Conservation (phyloP, 1,140 invertebrate genomes). For the Heliconius congener region DNA sequence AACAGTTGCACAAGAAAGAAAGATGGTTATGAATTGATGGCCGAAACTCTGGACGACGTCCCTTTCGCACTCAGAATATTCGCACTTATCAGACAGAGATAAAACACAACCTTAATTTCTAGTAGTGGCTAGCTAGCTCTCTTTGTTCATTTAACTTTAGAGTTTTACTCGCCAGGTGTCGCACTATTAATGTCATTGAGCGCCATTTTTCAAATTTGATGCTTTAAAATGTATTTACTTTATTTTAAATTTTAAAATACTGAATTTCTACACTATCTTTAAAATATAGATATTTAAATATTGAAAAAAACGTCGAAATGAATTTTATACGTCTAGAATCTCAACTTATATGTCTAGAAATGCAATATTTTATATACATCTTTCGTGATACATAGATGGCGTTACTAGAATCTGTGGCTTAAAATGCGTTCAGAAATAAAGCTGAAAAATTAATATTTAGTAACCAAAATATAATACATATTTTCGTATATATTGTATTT, state of each 20-base stretch:
- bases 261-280: neutral
- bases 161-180: conserved; percentile 64
- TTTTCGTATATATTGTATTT: neutral
- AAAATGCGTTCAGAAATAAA: conserved; percentile 29
- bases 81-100: conserved; percentile 63
- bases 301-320: neutral
- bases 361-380: conserved; percentile 1
- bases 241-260: neutral
- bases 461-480: neutral
- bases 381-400: conserved; percentile 34
- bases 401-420: conserved; percentile 2
- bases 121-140: conserved; percentile 75
- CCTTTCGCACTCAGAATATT: conserved; percentile 53
- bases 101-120: conserved; percentile 79
- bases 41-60: conserved; percentile 67
- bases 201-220: conserved; percentile 42
- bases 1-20: conserved; percentile 81
- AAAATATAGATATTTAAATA: neutral
- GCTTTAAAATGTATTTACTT: neutral
- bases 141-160: conserved; percentile 72
- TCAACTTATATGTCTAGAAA: neutral
- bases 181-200: conserved; percentile 35
- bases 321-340: no score
- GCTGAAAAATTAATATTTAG: neutral
- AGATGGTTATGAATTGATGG: conserved; percentile 78